Evolutionary conservation across 1,140 invertebrate genomes (phyloP).

Genomic region (Ctenoplectra terminalis): DNA sequence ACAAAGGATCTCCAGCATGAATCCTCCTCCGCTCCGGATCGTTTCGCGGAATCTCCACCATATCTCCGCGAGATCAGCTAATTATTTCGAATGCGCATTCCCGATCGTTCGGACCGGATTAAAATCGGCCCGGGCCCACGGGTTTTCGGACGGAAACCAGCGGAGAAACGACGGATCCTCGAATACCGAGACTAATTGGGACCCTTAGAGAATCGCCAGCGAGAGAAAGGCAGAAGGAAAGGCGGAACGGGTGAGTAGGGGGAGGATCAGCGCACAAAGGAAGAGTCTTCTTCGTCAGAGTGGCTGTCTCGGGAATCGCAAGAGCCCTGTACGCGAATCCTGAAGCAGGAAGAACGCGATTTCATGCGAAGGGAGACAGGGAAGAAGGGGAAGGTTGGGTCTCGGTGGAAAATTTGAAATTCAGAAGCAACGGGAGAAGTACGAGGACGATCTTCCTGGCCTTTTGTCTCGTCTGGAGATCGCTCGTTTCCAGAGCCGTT

Average conservation of each 20-base stretch:
- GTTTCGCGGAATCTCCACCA: conserved; percentile 72
- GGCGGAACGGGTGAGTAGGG: not conserved
- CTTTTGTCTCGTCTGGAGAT: conserved; percentile 76
- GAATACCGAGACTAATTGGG: conserved; percentile 82
- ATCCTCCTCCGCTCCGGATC: conserved; percentile 54
- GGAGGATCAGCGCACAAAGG: conserved; percentile 20
- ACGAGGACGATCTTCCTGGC: conserved; percentile 53
- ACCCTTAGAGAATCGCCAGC: conserved; percentile 76
- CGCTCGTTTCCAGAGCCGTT: conserved; percentile 56
- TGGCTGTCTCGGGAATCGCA: conserved; percentile 11
- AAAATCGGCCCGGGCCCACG: conserved; percentile 72
- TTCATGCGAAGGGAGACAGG: not conserved
- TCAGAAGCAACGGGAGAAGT: conserved; percentile 72
- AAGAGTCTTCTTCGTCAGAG: not conserved
- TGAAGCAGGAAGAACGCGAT: conserved; percentile 13
- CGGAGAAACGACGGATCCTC: conserved; percentile 64
- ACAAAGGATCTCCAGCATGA: not conserved
- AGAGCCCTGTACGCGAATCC: conserved; percentile 32
- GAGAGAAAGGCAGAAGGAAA: conserved; percentile 20
- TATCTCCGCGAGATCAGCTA: conserved; percentile 81
- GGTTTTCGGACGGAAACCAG: conserved; percentile 75
- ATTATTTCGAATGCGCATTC: conserved; percentile 83
- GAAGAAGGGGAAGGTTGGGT: not conserved
- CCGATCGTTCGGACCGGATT: conserved; percentile 76
- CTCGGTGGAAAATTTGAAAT: conserved; percentile 79